phyloP scores from a whole-genome alignment of 2,797 vertebrate species.

The Austrolebias charrua region DNA sequence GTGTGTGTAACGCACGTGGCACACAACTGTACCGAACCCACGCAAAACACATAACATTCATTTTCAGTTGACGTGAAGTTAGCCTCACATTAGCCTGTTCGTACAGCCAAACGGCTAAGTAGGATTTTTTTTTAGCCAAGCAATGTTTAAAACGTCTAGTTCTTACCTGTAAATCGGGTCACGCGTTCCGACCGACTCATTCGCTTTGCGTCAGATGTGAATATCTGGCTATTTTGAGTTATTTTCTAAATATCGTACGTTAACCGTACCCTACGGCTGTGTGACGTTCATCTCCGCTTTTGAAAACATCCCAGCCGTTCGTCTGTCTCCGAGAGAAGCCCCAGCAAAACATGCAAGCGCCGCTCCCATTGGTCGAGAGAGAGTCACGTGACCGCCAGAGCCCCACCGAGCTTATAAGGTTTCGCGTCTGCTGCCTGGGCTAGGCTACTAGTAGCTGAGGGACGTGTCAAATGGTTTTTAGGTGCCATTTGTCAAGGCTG shows the following conservation, averaged over 20 bases:
- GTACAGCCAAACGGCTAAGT: conserved; percentile 71
- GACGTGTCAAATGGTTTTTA: conserved; percentile 64
- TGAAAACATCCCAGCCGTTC: conserved; percentile 85
- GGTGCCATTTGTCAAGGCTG: conserved; percentile 13
- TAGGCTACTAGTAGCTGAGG: conserved; percentile 49
- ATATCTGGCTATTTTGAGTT: conserved; percentile 52
- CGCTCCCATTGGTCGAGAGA: conserved; percentile 60
- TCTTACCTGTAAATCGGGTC: conserved; percentile 74
- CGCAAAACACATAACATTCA: conserved; percentile 65
- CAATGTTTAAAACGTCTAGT: conserved; percentile 32
- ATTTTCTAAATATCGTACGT: conserved; percentile 65
- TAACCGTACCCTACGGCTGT: conserved; percentile 74
- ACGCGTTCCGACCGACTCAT: conserved; percentile 60
- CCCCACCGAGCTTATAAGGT: conserved; percentile 64
- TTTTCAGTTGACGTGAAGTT: conserved; percentile 75
- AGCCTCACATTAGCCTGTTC: conserved; percentile 64
- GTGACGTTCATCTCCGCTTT: conserved; percentile 79
- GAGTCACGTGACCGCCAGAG: conserved; percentile 66
- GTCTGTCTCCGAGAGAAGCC: conserved; percentile 78
- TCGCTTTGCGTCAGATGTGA: conserved; percentile 34
- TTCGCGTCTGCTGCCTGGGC: conserved; percentile 68
- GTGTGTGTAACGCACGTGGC: conserved; percentile 69
- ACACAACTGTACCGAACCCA: conserved; percentile 55
- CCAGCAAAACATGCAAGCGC: conserved; percentile 75
- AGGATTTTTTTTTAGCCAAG: conserved; percentile 39